These are phyloP conservation scores for Bovichtus variegatus DNA, from an alignment of 2,797 vertebrate genomes.

Conservation along the genomic window DNA sequence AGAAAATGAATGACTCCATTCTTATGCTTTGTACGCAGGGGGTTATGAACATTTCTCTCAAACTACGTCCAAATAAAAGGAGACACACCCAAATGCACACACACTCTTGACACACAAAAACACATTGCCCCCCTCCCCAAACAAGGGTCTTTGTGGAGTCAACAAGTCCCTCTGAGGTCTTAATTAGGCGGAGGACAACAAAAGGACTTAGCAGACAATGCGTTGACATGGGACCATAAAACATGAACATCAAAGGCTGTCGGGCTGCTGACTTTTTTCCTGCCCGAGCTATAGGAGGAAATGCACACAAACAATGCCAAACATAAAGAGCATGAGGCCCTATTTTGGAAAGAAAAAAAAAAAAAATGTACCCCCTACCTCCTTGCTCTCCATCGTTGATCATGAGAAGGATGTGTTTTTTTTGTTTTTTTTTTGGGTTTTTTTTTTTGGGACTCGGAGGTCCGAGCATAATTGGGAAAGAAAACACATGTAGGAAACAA, in stretches of 20 bases:
- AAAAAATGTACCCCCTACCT: conserved; percentile 12
- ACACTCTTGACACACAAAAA: conserved; percentile 51
- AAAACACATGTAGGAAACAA: conserved; percentile 79
- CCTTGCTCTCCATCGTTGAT: conserved; percentile 30
- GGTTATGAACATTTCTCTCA: conserved; percentile 51
- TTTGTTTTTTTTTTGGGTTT: neutral
- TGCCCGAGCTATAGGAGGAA: conserved; percentile 70
- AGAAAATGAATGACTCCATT: conserved; percentile 56
- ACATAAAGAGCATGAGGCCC: conserved; percentile 67
- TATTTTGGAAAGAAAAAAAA: conserved; percentile 33
- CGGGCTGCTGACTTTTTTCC: conserved; percentile 59
- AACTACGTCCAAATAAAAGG: conserved; percentile 50
- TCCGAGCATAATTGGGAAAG: conserved; percentile 70
- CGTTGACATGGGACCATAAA: conserved; percentile 80
- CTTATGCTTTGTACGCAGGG: conserved; percentile 26
- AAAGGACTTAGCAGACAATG: conserved; percentile 80
- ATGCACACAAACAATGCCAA: conserved; percentile 77
- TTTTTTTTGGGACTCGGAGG: conserved; percentile 48
- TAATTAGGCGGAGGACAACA: conserved; percentile 84
- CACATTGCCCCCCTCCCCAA: conserved; percentile 41
- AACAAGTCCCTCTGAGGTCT: conserved; percentile 84
- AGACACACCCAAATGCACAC: conserved; percentile 48
- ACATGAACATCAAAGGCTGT: conserved; percentile 81
- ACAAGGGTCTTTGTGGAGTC: conserved; percentile 78
- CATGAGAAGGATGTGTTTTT: conserved; percentile 44